phyloP scores from a whole-genome alignment of 2,113 vertebrate genomes.

The Protomyctophum bolini region DNA sequence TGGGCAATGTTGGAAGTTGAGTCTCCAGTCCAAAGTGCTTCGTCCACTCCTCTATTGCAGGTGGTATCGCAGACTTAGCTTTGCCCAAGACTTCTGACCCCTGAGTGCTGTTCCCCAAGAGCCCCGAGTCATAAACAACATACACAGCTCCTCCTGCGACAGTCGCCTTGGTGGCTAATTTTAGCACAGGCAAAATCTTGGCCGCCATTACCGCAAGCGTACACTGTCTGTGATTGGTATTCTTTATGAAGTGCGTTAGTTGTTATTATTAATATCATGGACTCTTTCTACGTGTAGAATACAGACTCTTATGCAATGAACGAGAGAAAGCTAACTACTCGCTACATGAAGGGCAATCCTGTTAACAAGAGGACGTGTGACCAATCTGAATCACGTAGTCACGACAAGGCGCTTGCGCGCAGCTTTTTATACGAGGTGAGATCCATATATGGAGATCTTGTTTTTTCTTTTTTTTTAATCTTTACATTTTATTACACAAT shows the following conservation, averaged over 20 bases:
- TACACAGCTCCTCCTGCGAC: slow-evolving; percentile 90
- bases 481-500: slow-evolving; percentile 27
- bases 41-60: slow-evolving; percentile 86
- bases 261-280: not conserved
- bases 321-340: not conserved
- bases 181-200: slow-evolving; percentile 73
- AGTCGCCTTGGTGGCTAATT: slow-evolving; percentile 85
- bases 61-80: slow-evolving; percentile 81
- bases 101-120: slow-evolving; percentile 82
- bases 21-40: slow-evolving; percentile 86
- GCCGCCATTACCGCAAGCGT: slow-evolving; percentile 72
- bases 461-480: slow-evolving; percentile 3
- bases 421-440: too few species aligned
- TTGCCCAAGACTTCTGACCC: slow-evolving; percentile 84
- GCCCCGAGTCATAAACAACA: slow-evolving; percentile 84
- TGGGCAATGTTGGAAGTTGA: slow-evolving; percentile 85
- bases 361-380: not conserved
- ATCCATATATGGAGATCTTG: too few species aligned
- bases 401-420: too few species aligned
- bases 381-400: slow-evolving; percentile 40
- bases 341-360: slow-evolving; percentile 66
- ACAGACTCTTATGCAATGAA: not conserved
- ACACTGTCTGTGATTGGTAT: not conserved
- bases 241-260: not conserved
- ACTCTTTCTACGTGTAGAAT: slow-evolving; percentile 69